A percentile compares a stretch with the other conserved stretches of the same genome.
Evolutionary conservation across 2,113 vertebrate genomes (phyloP).

Genomic region (Protomyctophum bolini): DNA sequence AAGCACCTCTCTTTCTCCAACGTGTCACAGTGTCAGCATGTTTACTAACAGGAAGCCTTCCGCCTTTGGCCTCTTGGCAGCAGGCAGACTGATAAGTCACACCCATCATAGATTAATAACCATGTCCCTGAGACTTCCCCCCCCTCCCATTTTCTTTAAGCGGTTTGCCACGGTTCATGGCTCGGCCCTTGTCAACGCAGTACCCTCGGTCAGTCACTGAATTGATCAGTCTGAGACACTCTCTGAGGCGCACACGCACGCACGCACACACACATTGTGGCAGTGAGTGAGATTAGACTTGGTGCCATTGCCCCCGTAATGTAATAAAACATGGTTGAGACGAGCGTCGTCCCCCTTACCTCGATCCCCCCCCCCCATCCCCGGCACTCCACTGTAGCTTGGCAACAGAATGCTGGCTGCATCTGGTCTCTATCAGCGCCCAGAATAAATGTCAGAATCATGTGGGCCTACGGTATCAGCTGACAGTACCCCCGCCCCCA

Average conservation of each 20-base stretch:
- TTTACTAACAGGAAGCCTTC: slow-evolving; percentile 46
- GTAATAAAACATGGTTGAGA: slow-evolving; percentile 62
- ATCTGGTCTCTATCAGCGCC: slow-evolving; percentile 69
- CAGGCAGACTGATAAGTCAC: slow-evolving; percentile 31
- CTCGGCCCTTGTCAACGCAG: not conserved
- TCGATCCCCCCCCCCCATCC: slow-evolving; percentile 12
- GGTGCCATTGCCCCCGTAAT: slow-evolving; percentile 45
- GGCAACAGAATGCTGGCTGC: slow-evolving; percentile 72
- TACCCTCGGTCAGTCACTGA: slow-evolving; percentile 1
- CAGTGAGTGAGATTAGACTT: slow-evolving; percentile 31
- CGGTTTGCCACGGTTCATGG: slow-evolving; percentile 10
- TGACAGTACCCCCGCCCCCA: slow-evolving; percentile 12
- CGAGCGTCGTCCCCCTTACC: slow-evolving; percentile 15
- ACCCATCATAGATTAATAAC: slow-evolving; percentile 38
- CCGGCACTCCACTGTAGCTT: slow-evolving; percentile 62
- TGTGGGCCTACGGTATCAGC: slow-evolving; percentile 33
- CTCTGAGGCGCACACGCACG: slow-evolving; percentile 19
- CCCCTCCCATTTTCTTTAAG: not conserved
- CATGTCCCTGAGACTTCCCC: slow-evolving; percentile 21
- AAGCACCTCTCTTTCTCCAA: not conserved
- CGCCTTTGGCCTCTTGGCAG: slow-evolving; percentile 39
- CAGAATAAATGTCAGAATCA: slow-evolving; percentile 67
- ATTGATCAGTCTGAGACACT: slow-evolving; percentile 36
- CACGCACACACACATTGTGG: slow-evolving; percentile 11
- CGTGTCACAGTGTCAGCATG: slow-evolving; percentile 22